Percentiles rank a stretch among this genome's conserved stretches.
phyloP scores from a whole-genome alignment of 2,888 invertebrate genomes.

The Artemia sp. region DNA sequence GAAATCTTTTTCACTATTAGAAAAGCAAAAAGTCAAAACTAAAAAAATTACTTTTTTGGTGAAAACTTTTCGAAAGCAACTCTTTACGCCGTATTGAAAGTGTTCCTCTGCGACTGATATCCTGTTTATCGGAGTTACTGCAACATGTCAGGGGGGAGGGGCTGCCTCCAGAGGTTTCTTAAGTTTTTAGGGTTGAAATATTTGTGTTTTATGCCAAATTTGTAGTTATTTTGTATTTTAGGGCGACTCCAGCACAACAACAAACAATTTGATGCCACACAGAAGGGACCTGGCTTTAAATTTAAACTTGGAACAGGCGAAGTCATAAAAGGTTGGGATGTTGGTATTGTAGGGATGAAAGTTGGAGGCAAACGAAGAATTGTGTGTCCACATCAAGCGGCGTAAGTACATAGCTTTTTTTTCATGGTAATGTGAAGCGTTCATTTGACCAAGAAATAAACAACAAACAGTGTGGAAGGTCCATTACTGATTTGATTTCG shows the following conservation, averaged over 20 bases:
- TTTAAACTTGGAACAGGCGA: slow-evolving; percentile 66
- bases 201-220: not conserved
- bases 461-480: no score
- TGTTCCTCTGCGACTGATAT: no score
- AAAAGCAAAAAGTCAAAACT: no score
- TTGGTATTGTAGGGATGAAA: slow-evolving; percentile 79
- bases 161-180: not conserved
- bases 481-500: no score
- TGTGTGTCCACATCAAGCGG: slow-evolving; percentile 64
- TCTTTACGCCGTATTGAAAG: no score
- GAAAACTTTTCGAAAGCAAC: no score
- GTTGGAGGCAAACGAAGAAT: slow-evolving; percentile 77
- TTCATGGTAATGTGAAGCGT: no score
- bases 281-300: slow-evolving; percentile 61
- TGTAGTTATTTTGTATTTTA: slow-evolving; percentile 31
- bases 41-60: no score
- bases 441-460: no score
- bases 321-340: slow-evolving; percentile 80
- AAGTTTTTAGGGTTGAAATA: not conserved
- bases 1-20: no score
- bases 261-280: slow-evolving; percentile 64
- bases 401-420: slow-evolving; percentile 42
- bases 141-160: not conserved
- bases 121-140: no score
- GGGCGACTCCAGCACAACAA: slow-evolving; percentile 64